Evolutionary conservation across 2,888 invertebrate species (phyloP).

Genomic region (Epinotia ramella): DNA sequence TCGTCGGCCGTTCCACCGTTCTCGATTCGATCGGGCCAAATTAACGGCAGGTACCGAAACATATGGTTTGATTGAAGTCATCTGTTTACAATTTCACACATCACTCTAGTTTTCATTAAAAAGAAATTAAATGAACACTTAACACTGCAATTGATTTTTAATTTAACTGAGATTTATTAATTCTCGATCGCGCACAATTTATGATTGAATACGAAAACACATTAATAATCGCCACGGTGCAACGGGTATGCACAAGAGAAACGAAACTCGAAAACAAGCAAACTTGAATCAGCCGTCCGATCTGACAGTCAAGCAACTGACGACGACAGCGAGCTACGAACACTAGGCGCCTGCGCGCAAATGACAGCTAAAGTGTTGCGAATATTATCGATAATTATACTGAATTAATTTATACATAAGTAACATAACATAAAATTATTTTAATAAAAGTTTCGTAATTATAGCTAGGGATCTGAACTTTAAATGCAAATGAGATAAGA

Average conservation of each 20-base stretch:
- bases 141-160: conserved; percentile 56
- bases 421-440: too few relatives aligned
- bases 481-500: too few relatives aligned
- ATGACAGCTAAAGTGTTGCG: conserved; percentile 29
- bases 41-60: conserved; percentile 69
- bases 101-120: conserved; percentile 64
- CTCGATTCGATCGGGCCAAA: conserved; percentile 58
- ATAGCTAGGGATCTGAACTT: too few relatives aligned
- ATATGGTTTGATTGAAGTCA: conserved; percentile 77
- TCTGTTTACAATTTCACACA: conserved; percentile 76
- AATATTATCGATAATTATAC: conserved; percentile 11
- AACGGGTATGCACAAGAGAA: conserved; percentile 59
- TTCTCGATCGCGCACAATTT: conserved; percentile 51
- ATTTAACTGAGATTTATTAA: conserved; percentile 53
- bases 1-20: conserved; percentile 58
- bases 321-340: conserved; percentile 44
- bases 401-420: too few relatives aligned
- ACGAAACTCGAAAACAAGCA: conserved; percentile 66
- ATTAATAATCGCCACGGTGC: conserved; percentile 60
- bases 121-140: conserved; percentile 53
- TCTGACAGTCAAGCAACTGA: conserved; percentile 55
- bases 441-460: too few relatives aligned
- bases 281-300: conserved; percentile 59
- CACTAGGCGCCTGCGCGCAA: conserved; percentile 33
- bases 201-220: conserved; percentile 44